phyloP scores from a whole-genome alignment of 2,113 vertebrate genomes.

The Panurus biarmicus region DNA sequence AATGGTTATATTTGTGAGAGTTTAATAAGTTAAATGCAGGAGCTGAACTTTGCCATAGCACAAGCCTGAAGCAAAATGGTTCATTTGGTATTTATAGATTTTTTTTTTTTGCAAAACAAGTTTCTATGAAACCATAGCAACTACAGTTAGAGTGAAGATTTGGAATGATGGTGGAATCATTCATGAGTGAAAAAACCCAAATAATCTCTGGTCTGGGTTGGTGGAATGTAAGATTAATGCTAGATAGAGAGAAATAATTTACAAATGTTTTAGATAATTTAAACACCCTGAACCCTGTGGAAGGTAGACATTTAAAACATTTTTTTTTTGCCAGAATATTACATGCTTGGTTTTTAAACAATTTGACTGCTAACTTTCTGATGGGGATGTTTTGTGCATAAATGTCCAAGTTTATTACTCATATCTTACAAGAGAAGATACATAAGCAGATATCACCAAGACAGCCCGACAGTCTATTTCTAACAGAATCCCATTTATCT shows the following conservation, averaged over 20 bases:
- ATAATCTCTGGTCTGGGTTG: not conserved
- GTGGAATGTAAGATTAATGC: not conserved
- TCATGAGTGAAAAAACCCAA: not conserved
- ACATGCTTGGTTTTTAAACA: not conserved
- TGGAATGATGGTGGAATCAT: constrained; percentile 11
- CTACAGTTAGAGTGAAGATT: not conserved
- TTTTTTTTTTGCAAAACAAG: not conserved
- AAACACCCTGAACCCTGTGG: not conserved
- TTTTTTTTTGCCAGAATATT: not conserved
- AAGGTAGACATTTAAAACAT: not conserved
- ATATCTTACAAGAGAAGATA: not conserved
- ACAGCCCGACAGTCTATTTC: not conserved
- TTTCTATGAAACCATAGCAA: constrained; percentile 42
- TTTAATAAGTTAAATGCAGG: not conserved
- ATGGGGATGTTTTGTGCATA: not conserved
- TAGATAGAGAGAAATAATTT: not conserved
- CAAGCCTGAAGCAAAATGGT: not conserved
- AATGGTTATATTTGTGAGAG: not conserved
- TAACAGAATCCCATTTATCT: not conserved
- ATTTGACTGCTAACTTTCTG: not conserved
- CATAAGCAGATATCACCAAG: not conserved
- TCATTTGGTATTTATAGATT: constrained; percentile 18
- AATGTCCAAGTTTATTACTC: not conserved
- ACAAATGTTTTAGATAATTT: not conserved
- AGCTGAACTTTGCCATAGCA: not conserved